Evolutionary conservation across 2,113 vertebrate genomes (phyloP).

Genomic region (Hyaena hyaena): DNA sequence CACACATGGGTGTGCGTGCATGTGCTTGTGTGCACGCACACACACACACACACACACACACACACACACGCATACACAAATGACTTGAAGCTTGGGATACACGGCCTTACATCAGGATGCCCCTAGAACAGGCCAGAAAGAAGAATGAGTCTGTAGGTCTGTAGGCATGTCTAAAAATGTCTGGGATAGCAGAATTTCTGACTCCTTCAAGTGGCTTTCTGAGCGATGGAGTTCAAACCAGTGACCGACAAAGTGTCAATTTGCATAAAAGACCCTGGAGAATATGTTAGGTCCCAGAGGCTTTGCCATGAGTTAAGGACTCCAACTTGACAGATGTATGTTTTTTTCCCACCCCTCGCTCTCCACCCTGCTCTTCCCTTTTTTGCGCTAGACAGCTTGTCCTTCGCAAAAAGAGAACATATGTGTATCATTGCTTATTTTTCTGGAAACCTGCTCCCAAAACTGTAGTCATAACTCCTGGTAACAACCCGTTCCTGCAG

Average conservation of each 20-base stretch:
- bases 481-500: slow-evolving; percentile 54
- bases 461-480: slow-evolving; percentile 49
- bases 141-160: too few relatives aligned
- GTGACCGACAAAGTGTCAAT: background rate
- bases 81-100: background rate
- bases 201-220: slow-evolving; percentile 30
- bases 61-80: background rate
- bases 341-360: background rate
- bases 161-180: background rate
- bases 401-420: background rate
- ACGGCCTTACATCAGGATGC: too few relatives aligned
- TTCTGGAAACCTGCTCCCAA: slow-evolving; percentile 73
- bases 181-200: background rate
- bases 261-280: background rate
- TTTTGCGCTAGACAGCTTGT: background rate
- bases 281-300: background rate
- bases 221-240: background rate
- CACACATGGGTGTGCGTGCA: background rate
- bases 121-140: background rate
- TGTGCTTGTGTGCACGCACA: too few relatives aligned
- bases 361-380: background rate
- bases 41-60: background rate
- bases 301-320: background rate
- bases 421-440: slow-evolving; percentile 61
- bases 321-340: background rate